Conservation (phyloP, 2,797 vertebrate species). For the Malacoctenus gilli region DNA sequence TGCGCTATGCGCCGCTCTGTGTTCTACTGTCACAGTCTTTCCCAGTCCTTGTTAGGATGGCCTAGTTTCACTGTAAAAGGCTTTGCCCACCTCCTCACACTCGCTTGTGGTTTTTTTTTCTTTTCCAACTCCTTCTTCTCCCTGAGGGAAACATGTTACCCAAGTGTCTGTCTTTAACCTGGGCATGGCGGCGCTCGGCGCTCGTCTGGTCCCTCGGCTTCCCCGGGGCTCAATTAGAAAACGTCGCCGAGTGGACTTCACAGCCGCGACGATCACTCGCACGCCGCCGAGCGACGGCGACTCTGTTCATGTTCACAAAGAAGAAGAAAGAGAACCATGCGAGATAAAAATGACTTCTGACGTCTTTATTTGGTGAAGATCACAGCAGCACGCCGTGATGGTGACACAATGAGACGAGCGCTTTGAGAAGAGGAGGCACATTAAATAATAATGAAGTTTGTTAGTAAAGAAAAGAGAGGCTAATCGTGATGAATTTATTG, state of each 20-base stretch:
- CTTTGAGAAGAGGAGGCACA: constrained; percentile 4
- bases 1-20: constrained; percentile 42
- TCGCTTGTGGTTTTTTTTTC: constrained; percentile 44
- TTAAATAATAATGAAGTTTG: constrained; percentile 1
- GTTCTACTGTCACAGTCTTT: constrained; percentile 65
- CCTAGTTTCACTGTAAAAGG: constrained; percentile 73
- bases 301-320: constrained; percentile 26
- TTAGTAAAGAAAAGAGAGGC: not conserved
- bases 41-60: constrained; percentile 71
- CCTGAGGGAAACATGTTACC: constrained; percentile 59
- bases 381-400: constrained; percentile 4
- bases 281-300: constrained; percentile 19
- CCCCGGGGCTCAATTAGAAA: constrained; percentile 74
- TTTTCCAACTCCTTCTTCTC: constrained; percentile 18
- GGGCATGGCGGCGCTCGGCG: constrained; percentile 38
- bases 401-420: not conserved
- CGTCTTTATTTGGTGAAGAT: constrained; percentile 11
- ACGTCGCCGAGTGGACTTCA: constrained; percentile 33
- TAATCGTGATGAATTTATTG: not conserved
- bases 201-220: constrained; percentile 38
- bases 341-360: constrained; percentile 20
- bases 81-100: constrained; percentile 65
- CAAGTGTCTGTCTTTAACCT: constrained; percentile 66
- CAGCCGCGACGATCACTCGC: constrained; percentile 25
- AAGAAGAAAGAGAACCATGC: constrained; percentile 22